Conservation (phyloP, 2,888 invertebrate genomes). For the Leucophora obtusa region DNA sequence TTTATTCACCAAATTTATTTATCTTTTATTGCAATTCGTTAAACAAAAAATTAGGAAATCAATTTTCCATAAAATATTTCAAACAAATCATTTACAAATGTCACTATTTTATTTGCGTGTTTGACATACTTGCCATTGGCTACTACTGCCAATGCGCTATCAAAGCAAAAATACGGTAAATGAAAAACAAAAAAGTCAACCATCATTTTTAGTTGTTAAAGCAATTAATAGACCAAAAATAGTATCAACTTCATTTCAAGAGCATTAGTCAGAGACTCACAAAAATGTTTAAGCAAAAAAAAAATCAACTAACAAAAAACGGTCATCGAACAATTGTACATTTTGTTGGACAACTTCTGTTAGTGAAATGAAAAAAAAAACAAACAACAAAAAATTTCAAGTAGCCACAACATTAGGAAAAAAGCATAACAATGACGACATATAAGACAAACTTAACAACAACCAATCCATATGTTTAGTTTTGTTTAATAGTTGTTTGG, state of each 20-base stretch:
- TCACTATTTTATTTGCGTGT: conserved; percentile 59
- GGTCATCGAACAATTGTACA: conserved; percentile 34
- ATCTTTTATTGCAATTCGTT: conserved; percentile 30
- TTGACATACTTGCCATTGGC: conserved; percentile 62
- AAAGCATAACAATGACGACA: conserved; percentile 61
- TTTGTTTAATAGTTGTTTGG: conserved; percentile 25
- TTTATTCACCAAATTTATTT: not conserved
- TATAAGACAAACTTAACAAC: conserved; percentile 45
- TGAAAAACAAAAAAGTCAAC: conserved; percentile 21
- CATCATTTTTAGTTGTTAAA: conserved; percentile 54
- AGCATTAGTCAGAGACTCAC: conserved; percentile 56
- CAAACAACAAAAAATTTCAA: conserved; percentile 26
- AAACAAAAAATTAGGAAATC: conserved; percentile 11
- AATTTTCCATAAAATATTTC: conserved; percentile 10
- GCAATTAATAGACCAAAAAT: conserved; percentile 66
- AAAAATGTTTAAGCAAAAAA: conserved; percentile 2
- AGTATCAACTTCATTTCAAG: conserved; percentile 62
- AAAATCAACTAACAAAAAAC: conserved; percentile 15
- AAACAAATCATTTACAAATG: conserved; percentile 54
- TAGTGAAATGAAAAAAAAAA: conserved; percentile 21
- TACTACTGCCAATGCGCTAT: conserved; percentile 44
- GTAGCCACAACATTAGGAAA: conserved; percentile 38
- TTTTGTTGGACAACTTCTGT: conserved; percentile 52
- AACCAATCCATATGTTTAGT: conserved; percentile 43
- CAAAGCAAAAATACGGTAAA: conserved; percentile 5